A percentile compares a stretch with the other conserved stretches of the same genome.
These are phyloP conservation scores for Schmidtea mediterranea DNA, from an alignment of 1,140 invertebrate species.

Conservation along the genomic window DNA sequence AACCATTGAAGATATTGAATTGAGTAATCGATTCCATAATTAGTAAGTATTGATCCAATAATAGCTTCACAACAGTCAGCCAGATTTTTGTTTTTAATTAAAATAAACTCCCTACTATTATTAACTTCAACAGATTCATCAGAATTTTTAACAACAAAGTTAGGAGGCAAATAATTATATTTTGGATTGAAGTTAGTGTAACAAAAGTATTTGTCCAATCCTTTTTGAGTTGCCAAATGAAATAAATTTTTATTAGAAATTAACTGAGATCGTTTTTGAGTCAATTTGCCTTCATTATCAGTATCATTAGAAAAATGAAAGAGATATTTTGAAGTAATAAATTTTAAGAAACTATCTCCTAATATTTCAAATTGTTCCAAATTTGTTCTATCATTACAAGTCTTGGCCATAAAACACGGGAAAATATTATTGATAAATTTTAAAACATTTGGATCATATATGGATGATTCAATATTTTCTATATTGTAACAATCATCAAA, in stretches of 20 bases:
- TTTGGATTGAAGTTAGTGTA: conserved; percentile 94
- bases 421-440: no score
- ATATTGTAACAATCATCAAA: no score
- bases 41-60: conserved; percentile 80
- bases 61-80: conserved; percentile 92
- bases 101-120: no score
- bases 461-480: no score
- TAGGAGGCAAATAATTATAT: conserved; percentile 91
- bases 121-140: no score
- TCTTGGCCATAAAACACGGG: no score
- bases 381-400: neutral
- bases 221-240: conserved; percentile 56
- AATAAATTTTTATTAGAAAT: conserved; percentile 78
- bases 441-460: no score
- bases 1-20: conserved; percentile 91
- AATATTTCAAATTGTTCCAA: neutral
- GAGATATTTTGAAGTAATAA: neutral
- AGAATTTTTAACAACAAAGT: conserved; percentile 26
- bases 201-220: conserved; percentile 73
- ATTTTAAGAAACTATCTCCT: neutral
- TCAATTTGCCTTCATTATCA: neutral
- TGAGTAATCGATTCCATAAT: conserved; percentile 67
- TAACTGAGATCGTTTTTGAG: neutral
- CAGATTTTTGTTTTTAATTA: conserved; percentile 55
- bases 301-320: neutral